A percentile compares a stretch with the other conserved stretches of the same genome.
Conservation (phyloP, 2,797 vertebrate species). For the Macropodus opercularis region DNA sequence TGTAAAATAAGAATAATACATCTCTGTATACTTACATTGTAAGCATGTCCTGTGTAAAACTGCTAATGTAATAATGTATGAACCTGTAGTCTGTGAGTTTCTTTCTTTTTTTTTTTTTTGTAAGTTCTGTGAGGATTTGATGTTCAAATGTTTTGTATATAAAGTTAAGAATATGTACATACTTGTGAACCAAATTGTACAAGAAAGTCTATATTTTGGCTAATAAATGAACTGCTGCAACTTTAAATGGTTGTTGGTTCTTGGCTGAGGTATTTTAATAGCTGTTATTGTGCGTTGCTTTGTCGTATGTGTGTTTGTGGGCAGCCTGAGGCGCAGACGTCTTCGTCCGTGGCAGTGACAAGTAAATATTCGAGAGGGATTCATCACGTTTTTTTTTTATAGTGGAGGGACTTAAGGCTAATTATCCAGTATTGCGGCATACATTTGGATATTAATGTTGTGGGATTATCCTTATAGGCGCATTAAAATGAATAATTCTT, state of each 20-base stretch:
- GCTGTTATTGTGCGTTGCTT: constrained; percentile 55
- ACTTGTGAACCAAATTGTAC: constrained; percentile 99
- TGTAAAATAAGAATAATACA: constrained; percentile 89
- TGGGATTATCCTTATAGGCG: constrained; percentile 76
- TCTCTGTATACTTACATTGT: constrained; percentile 94
- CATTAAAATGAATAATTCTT: constrained; percentile 77
- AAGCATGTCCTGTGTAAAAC: constrained; percentile 98
- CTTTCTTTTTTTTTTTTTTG: constrained; percentile 75
- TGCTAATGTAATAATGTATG: constrained; percentile 91
- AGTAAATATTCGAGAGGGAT: constrained; percentile 75
- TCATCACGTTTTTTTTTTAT: constrained; percentile 79
- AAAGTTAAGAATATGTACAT: constrained; percentile 98
- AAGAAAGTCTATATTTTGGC: constrained; percentile 99
- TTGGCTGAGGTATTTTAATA: constrained; percentile 57
- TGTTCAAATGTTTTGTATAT: constrained; percentile 95
- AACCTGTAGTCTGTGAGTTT: constrained; percentile 89
- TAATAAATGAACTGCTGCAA: constrained; percentile 99
- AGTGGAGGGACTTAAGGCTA: constrained; percentile 75
- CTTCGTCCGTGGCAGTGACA: constrained; percentile 67
- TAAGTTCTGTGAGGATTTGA: constrained; percentile 91
- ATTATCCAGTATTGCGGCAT: constrained; percentile 77
- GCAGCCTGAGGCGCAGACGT: constrained; percentile 62
- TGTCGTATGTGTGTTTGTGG: constrained; percentile 44
- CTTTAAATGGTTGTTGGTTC: constrained; percentile 80
- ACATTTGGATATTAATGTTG: constrained; percentile 82